phyloP scores from a whole-genome alignment of 2,888 invertebrate genomes.

The Harpagoxenus sublaevis region DNA sequence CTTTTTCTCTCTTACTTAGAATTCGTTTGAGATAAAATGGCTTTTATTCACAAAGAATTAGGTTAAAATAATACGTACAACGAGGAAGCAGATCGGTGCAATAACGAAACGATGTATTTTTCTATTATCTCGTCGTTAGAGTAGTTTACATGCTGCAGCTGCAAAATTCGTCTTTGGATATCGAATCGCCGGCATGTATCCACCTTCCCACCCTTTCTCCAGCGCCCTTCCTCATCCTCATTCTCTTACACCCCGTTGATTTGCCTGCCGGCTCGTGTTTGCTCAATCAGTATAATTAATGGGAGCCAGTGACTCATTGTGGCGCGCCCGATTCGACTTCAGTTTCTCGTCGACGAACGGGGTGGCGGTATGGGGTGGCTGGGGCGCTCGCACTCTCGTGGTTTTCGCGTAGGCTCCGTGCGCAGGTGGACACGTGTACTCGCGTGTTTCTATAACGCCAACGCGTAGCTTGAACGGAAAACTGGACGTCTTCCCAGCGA shows the following conservation, averaged over 20 bases:
- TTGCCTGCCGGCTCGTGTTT: slow-evolving; percentile 60
- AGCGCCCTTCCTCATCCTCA: slow-evolving; percentile 4
- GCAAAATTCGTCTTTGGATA: slow-evolving; percentile 6
- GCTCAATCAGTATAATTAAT: slow-evolving; percentile 70
- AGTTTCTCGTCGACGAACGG: slow-evolving; percentile 38
- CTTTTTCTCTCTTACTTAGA: too few relatives aligned
- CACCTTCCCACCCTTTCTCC: slow-evolving; percentile 10
- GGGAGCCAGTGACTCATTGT: slow-evolving; percentile 65
- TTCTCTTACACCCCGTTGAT: slow-evolving; percentile 42
- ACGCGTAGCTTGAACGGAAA: background rate
- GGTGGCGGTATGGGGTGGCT: background rate
- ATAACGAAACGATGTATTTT: background rate
- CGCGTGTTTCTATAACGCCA: slow-evolving; percentile 12
- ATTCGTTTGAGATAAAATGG: background rate
- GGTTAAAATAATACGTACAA: background rate
- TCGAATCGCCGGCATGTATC: slow-evolving; percentile 9
- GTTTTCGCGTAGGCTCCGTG: slow-evolving; percentile 25
- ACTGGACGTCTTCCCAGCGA: background rate
- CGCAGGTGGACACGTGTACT: slow-evolving; percentile 22
- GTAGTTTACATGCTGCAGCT: slow-evolving; percentile 11
- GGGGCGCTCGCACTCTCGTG: slow-evolving; percentile 3
- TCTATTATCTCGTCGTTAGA: slow-evolving; percentile 20
- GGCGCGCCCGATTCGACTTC: slow-evolving; percentile 56
- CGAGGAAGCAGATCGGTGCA: background rate
- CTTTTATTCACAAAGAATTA: background rate